Conservation (phyloP, 2,888 invertebrate species). For the Campoplex capitator region DNA sequence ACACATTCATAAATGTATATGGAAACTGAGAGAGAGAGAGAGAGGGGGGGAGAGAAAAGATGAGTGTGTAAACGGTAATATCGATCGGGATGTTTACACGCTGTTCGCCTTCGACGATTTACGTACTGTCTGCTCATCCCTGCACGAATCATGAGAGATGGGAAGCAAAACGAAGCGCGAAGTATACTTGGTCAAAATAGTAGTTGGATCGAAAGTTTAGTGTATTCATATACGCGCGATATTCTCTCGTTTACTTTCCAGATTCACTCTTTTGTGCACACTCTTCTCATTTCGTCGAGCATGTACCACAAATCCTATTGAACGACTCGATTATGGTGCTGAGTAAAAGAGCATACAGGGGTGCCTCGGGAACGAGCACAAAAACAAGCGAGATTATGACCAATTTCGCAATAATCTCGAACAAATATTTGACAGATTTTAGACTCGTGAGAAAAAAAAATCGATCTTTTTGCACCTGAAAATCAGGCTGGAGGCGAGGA, state of each 20-base stretch:
- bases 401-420: conserved; percentile 25
- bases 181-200: conserved; percentile 41
- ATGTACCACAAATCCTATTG: neutral
- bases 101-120: conserved; percentile 67
- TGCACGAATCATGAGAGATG: conserved; percentile 24
- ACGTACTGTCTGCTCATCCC: conserved; percentile 53
- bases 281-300: conserved; percentile 19
- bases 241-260: conserved; percentile 23
- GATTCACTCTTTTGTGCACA: neutral
- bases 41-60: neutral
- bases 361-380: neutral
- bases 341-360: conserved; percentile 1
- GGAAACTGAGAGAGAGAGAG: neutral
- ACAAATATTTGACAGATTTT: conserved; percentile 30
- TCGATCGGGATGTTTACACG: conserved; percentile 70
- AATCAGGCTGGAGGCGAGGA: neutral
- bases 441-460: neutral
- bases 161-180: neutral
- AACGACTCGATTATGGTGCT: conserved; percentile 5
- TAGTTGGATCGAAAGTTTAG: conserved; percentile 27
- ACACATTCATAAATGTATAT: neutral
- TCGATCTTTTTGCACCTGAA: neutral
- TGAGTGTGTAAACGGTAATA: conserved; percentile 52
- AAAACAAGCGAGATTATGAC: conserved; percentile 14
- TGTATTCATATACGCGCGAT: neutral